Base-by-base conservation (phyloP, 1,140 invertebrate species). In the Rhopalosiphum maidis region DNA sequence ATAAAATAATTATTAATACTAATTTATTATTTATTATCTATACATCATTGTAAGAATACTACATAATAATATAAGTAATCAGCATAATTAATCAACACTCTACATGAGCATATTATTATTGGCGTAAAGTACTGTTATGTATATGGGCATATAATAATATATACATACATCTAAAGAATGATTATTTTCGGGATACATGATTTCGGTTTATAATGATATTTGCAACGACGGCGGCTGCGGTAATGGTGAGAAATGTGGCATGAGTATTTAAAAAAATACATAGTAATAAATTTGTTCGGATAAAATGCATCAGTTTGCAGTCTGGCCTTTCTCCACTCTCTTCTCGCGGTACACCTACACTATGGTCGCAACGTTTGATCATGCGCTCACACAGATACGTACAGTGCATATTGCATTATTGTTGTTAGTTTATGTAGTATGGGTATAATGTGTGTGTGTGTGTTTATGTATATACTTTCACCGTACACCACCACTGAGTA, bases 281-380 rank as follows among this genome's bases (percentile, higher is more conserved):
- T 68, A n/a, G n/a, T 77, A 77, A 77, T 77, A n/a, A 41, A 86
- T 43, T 22, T 41, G 23, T 86, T 37, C 48, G 7, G 23, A 51
- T 89, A 89, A 89, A 55, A 89, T 54, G 88, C 88, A 54, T 89
- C 88, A 35, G 88, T 37, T 35, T 86, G 41, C 30, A 41, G n/a
- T 30, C 48, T 51, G 51, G 48, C 51, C 88, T 89, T 89, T 89
- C 88, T 89, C 88, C 35, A 15, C 48, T 89, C 48, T 89, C 51
- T 55, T 89, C 51, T 55, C 51, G 88, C 35, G 51, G n/a, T 35
- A 37, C 46, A 35, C 46, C 30, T 55, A 89, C 88, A 89, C 88
- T 51, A 51, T 22, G 88, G 3, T 55, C 88, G 51, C 88, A 11
- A 2, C 43, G 43, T 89, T 89, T 37, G 18, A 54, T 89, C 30